phyloP scores from a whole-genome alignment of 2,888 invertebrate genomes.

The Leucophenga maculata region DNA sequence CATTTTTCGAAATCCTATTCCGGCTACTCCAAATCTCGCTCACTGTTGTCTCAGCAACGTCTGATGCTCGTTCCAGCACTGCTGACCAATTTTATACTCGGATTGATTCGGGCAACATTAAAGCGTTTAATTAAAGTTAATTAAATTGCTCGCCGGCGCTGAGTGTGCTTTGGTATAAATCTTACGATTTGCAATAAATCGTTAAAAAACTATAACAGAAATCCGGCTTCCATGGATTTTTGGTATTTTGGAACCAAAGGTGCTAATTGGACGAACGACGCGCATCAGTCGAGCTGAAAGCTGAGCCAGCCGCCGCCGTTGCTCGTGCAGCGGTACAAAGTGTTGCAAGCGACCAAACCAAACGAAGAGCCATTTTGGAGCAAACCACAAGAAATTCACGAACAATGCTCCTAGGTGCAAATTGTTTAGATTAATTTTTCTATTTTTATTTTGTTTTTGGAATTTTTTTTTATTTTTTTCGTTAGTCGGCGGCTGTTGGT shows the following conservation, averaged over 20 bases:
- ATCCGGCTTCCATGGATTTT: conserved; percentile 52
- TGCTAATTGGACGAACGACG: conserved; percentile 51
- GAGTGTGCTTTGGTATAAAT: neutral
- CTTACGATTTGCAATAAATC: conserved; percentile 58
- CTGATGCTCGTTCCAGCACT: conserved; percentile 41
- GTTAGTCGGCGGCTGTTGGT: conserved; percentile 21
- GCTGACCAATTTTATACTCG: conserved; percentile 45
- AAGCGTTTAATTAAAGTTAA: conserved; percentile 66
- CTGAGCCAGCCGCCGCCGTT: conserved; percentile 35
- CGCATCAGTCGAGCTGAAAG: too few relatives aligned
- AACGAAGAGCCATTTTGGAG: conserved; percentile 5
- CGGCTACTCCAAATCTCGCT: conserved; percentile 32
- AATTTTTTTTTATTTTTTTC: conserved; percentile 19
- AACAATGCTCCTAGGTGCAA: neutral
- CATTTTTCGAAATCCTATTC: conserved; percentile 45
- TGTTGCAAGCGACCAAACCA: conserved; percentile 27
- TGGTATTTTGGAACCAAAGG: conserved; percentile 36
- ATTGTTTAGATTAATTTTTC: conserved; percentile 1
- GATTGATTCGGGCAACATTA: neutral
- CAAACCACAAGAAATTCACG: neutral
- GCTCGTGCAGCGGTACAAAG: conserved; percentile 28
- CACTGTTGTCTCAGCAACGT: conserved; percentile 50
- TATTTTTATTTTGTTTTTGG: conserved; percentile 10
- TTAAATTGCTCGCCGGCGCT: conserved; percentile 56
- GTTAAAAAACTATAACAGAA: conserved; percentile 56